A percentile compares a stretch with the other conserved stretches of the same genome.
These are phyloP conservation scores for Tipula lateralis DNA, from an alignment of 2,888 invertebrate species.

Conservation along the genomic window DNA sequence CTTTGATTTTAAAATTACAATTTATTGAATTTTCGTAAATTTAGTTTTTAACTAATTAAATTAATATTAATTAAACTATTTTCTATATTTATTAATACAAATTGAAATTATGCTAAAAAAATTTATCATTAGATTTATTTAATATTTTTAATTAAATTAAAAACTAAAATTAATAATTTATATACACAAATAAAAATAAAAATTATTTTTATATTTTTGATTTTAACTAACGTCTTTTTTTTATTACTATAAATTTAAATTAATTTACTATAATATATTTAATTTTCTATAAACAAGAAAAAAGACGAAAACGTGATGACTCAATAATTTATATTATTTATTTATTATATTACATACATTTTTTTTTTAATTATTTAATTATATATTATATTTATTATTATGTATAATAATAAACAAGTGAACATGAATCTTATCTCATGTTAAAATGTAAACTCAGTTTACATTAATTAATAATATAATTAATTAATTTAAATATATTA, in stretches of 20 bases:
- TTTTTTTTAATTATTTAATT: too few relatives aligned
- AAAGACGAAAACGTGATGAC: neutral
- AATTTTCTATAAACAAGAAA: neutral
- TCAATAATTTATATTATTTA: neutral
- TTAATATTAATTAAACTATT: neutral
- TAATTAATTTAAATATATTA: neutral
- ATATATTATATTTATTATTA: neutral
- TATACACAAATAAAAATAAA: neutral
- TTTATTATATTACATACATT: neutral
- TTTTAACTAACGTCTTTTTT: neutral
- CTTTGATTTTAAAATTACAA: neutral
- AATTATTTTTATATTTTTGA: neutral
- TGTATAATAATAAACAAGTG: neutral
- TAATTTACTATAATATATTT: neutral
- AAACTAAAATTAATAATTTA: conserved; percentile 11
- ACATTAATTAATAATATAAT: neutral
- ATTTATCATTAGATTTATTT: neutral
- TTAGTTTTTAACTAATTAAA: neutral
- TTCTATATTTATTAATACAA: neutral
- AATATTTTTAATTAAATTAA: neutral
- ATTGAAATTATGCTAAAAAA: neutral
- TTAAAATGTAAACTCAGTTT: neutral
- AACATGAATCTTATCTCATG: neutral
- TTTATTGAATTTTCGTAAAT: neutral
- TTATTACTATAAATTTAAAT: neutral